Base-by-base conservation (phyloP, 1,140 invertebrate species). In the Sitophilus oryzae region DNA sequence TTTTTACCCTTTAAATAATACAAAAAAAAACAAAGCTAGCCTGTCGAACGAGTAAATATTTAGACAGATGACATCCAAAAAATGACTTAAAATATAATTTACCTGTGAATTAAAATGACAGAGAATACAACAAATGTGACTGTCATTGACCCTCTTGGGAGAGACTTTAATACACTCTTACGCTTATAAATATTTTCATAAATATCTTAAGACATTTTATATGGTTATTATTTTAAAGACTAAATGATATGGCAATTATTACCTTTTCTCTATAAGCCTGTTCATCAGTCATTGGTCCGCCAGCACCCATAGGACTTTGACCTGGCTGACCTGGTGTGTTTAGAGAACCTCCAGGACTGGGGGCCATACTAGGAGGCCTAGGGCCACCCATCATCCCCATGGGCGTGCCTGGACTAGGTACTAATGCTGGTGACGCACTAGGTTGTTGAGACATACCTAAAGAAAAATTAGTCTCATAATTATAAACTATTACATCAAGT, bases 261-360 rank as follows among this genome's bases (percentile, higher is more conserved):
- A 96, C 85, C 75, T 96, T 96, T 62, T 96, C 93, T 50, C 91
- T 73, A 66, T 96, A 96, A 0, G 86, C 84, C 44, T 89, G 88
- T 64, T 96, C 92, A 63, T 96, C 92, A 69, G 81, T 72, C 64
- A 71, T 66, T 9, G 45, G 3, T n/a, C 44, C 53, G 8, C 54
- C 55, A 4, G 44, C 34, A 0, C 78, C 76, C 43, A 84, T 77
- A 0, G 85, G 85, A 73, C 85, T 86, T 11, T 85, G 82, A 1
- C 79, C 82, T 1, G 82, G 81, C 18, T 85, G 84, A 21, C 83
- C 82, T 0, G 87, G 89, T 21, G 86, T 92, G 70, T 93, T 90
- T 5, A 91, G 74, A 0, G 86, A 86, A 35, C 82, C 82, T 48
- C 84, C 86, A 1, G 89, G 89, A 47, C 88, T 89, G n/a, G 86